Evolutionary conservation across 1,140 invertebrate species (phyloP), one percentile per base, ranked within the genome.

Genomic region (Drepana arcuata): DNA sequence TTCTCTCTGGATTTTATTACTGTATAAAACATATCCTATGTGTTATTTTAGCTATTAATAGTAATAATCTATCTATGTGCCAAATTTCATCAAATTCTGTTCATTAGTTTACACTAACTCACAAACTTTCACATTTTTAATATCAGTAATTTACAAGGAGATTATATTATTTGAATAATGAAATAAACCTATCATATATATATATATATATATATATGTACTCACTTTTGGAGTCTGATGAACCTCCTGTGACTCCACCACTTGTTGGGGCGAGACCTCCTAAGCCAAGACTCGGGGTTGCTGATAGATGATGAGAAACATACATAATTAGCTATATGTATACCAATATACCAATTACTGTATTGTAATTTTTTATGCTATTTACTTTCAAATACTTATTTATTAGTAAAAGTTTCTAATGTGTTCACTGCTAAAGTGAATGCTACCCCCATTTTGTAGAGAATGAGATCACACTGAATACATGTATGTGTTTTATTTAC

Each of bases 161-260:
- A n/a, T n/a, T n/a, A n/a, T n/a, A n/a, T n/a, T n/a, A n/a, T n/a
- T n/a, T n/a, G n/a, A n/a, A n/a, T n/a, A n/a, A n/a, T n/a, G n/a
- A n/a, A n/a, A n/a, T n/a, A n/a, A n/a, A n/a, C n/a, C n/a, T n/a
- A n/a, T n/a, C n/a, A n/a, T n/a, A n/a, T n/a, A n/a, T n/a, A 21
- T 21, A 4, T 21, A 21, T 21, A 4, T 21, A 21, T 21, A 5
- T 21, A 9, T 21, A 21, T 21, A 21, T 21, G 9, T 21, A 61
- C 69, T 62, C 45, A 77, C 72, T 66, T 62, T 77, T 77, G 7
- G 55, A 55, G 56, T 71, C 69, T 2, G 53, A 29, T 7, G 67
- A 48, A 1, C 58, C 48, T 16, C 45, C 57, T 0, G 52, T 41
- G 7, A 48, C 41, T 5, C 58, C 59, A 18, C 41, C 29, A 15